Percentiles rank a stretch among this genome's conserved stretches.
These are phyloP conservation scores for Automeris io DNA, from an alignment of 2,888 invertebrate genomes.

Conservation along the genomic window DNA sequence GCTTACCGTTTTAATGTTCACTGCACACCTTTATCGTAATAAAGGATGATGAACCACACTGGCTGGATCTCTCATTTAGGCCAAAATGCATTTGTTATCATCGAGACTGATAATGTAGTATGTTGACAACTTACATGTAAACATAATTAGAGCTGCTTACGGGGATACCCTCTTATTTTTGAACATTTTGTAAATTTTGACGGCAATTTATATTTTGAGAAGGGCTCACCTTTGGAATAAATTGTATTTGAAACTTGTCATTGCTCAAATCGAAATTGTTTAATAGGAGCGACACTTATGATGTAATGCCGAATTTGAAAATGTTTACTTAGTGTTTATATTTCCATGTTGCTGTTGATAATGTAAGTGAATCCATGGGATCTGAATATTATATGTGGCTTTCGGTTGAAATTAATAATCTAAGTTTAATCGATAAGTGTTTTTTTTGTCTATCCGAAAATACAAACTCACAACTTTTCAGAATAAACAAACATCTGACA, in stretches of 20 bases:
- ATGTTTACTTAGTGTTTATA: conserved; percentile 54
- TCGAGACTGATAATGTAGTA: conserved; percentile 74
- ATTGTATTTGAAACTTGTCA: conserved; percentile 53
- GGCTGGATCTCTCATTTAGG: conserved; percentile 68
- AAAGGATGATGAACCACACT: conserved; percentile 37
- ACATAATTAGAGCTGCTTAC: conserved; percentile 70
- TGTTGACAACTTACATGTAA: conserved; percentile 59
- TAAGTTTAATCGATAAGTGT: too few relatives aligned
- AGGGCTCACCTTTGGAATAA: conserved; percentile 70
- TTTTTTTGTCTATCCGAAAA: too few relatives aligned
- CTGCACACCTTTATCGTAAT: conserved; percentile 32
- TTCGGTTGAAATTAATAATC: too few relatives aligned
- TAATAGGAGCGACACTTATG: conserved; percentile 64
- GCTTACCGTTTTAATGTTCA: too few relatives aligned
- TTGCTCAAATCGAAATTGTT: conserved; percentile 72
- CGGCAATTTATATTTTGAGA: conserved; percentile 66
- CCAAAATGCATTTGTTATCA: conserved; percentile 72
- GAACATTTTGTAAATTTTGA: conserved; percentile 57
- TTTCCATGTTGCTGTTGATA: conserved; percentile 66
- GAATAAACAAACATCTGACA: too few relatives aligned
- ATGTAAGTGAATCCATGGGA: conserved; percentile 54
- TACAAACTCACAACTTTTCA: too few relatives aligned
- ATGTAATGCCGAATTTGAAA: conserved; percentile 58
- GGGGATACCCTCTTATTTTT: conserved; percentile 64
- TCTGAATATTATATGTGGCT: conserved; percentile 43